These are phyloP conservation scores for Drosophila gunungcola DNA, from an alignment of 1,140 invertebrate genomes.

Conservation along the genomic window DNA sequence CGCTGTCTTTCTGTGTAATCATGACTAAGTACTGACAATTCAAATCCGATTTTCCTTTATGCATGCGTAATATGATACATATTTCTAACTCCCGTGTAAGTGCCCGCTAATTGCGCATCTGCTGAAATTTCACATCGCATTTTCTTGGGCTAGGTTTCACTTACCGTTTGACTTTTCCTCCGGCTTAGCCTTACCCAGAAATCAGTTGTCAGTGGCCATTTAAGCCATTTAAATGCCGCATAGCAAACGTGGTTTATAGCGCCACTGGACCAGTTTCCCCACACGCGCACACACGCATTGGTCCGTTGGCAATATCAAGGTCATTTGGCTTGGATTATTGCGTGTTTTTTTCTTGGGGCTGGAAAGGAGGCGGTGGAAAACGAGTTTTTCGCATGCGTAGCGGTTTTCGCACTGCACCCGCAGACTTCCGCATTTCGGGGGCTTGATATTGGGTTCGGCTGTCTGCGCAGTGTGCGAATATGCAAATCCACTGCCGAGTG, in stretches of 20 bases:
- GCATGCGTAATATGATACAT: constrained; percentile 53
- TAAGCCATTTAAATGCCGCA: constrained; percentile 41
- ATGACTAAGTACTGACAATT: constrained; percentile 1
- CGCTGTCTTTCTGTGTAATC: constrained; percentile 7
- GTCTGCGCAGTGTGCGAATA: constrained; percentile 9
- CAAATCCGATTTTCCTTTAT: constrained; percentile 12
- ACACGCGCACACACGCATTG: constrained; percentile 21
- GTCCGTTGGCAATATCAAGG: constrained; percentile 68
- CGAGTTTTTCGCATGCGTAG: constrained; percentile 72
- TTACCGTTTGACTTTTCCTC: constrained; percentile 49
- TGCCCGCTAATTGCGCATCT: constrained; percentile 79
- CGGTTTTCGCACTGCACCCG: constrained; percentile 59
- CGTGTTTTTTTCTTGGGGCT: constrained; percentile 16
- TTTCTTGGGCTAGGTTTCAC: constrained; percentile 40
- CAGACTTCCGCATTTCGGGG: constrained; percentile 66
- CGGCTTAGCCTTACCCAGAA: constrained; percentile 38
- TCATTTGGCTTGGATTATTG: constrained; percentile 50
- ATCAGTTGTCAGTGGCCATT: constrained; percentile 29
- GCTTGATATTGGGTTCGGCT: constrained; percentile 6
- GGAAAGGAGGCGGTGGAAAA: constrained; percentile 22
- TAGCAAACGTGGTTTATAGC: constrained; percentile 64
- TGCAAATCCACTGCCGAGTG: constrained; percentile 40
- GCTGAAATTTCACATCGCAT: constrained; percentile 42
- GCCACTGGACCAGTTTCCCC: constrained; percentile 74
- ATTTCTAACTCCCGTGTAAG: constrained; percentile 37